A percentile compares a stretch with the other conserved stretches of the same genome.
Conservation (phyloP, 2,113 vertebrate genomes). For the Monopterus albus region DNA sequence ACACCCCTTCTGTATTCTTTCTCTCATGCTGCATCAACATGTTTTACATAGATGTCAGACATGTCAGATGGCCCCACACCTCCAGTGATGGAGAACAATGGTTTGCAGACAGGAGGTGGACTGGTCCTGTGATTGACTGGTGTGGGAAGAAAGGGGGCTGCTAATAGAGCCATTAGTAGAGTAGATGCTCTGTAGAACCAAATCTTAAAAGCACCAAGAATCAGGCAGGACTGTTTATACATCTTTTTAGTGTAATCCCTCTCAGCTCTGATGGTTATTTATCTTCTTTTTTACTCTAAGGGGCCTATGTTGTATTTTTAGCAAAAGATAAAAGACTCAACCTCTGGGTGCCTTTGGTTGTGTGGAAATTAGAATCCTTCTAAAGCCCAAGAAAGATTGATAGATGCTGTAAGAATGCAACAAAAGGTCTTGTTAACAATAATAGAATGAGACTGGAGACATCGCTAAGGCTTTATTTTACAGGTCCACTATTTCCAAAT, state of each 20-base stretch:
- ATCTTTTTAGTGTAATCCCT: neutral
- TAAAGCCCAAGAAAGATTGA: neutral
- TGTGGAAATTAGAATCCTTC: constrained; percentile 12
- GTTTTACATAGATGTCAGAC: constrained; percentile 82
- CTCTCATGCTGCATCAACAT: constrained; percentile 27
- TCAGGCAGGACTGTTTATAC: neutral
- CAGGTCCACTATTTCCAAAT: too few relatives aligned
- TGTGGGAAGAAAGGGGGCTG: constrained; percentile 21
- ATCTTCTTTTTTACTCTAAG: neutral
- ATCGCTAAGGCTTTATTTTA: too few relatives aligned
- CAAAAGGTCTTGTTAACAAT: constrained; percentile 9
- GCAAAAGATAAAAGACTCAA: neutral
- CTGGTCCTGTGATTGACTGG: constrained; percentile 44
- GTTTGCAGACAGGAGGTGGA: constrained; percentile 54
- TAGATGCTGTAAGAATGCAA: neutral
- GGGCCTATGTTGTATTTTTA: constrained; percentile 26
- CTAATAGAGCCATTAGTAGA: constrained; percentile 32
- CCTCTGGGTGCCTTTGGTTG: neutral
- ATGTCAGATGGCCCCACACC: constrained; percentile 60
- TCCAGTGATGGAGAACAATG: constrained; percentile 67
- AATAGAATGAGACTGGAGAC: neutral
- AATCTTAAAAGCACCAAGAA: neutral
- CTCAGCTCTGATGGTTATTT: neutral
- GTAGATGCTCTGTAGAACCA: neutral
- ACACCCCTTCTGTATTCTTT: constrained; percentile 36